These are phyloP conservation scores for Sula dactylatra DNA, from an alignment of 2,113 vertebrate species.

Conservation along the genomic window DNA sequence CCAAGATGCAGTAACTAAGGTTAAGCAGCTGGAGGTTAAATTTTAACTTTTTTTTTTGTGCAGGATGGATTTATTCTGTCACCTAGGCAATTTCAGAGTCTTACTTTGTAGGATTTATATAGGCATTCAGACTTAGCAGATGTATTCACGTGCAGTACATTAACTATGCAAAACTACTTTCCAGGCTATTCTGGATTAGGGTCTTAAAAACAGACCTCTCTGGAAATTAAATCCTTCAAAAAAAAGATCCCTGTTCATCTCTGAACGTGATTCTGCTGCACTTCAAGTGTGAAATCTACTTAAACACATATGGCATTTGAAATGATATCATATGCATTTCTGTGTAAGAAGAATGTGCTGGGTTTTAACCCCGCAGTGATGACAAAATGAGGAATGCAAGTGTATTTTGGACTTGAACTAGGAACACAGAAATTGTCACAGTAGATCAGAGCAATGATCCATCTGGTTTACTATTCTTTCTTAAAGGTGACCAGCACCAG, in stretches of 20 bases:
- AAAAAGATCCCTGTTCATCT: neutral
- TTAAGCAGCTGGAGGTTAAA: conserved; percentile 38
- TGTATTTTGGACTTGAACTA: neutral
- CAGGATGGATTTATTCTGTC: neutral
- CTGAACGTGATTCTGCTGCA: neutral
- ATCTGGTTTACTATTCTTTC: neutral
- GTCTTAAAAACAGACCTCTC: conserved; percentile 5
- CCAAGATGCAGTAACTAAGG: neutral
- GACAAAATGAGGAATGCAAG: neutral
- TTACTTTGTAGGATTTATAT: conserved; percentile 7
- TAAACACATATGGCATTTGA: neutral
- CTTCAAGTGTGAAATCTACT: neutral
- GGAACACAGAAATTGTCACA: neutral
- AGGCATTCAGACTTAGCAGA: conserved; percentile 12
- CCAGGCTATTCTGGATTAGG: conserved; percentile 2
- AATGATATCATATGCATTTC: neutral
- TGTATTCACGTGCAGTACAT: neutral
- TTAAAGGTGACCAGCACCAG: neutral
- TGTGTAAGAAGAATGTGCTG: neutral
- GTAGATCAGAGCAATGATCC: neutral
- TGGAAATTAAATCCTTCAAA: neutral
- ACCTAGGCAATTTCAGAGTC: neutral
- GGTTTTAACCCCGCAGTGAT: neutral
- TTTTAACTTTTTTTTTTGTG: neutral
- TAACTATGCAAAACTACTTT: conserved; percentile 10